A percentile compares a stretch with the other conserved stretches of the same genome.
Conservation (phyloP, 35 echinoderm and acorn worm genomes). For the Patiria miniata region DNA sequence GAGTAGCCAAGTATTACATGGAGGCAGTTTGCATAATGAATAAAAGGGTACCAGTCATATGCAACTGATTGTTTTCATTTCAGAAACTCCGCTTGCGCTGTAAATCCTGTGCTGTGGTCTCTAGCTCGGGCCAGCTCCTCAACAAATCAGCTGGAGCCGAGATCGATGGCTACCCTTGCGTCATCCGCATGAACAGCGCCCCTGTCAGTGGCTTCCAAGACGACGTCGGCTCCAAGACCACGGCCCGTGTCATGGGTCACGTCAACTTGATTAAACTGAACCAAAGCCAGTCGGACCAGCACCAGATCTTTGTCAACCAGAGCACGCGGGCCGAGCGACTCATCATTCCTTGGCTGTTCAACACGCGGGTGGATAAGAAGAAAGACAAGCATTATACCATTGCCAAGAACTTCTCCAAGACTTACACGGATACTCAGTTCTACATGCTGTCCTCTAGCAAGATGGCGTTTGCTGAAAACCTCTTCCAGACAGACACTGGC, state of each 20-base stretch:
- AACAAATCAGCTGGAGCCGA: slow-evolving; percentile 76
- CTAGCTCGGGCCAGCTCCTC: slow-evolving; percentile 87
- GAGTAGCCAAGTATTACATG: too few species aligned
- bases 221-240: slow-evolving; percentile 84
- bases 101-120: slow-evolving; percentile 83
- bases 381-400: slow-evolving; percentile 90
- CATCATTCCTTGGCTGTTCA: slow-evolving; percentile 93
- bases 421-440: slow-evolving; percentile 75
- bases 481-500: slow-evolving; percentile 83
- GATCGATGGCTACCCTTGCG: slow-evolving; percentile 83
- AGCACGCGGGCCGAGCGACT: slow-evolving; percentile 67
- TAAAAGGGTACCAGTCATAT: too few species aligned
- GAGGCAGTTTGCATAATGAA: too few species aligned
- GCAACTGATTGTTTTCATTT: background rate
- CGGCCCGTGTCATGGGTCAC: slow-evolving; percentile 89
- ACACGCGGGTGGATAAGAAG: slow-evolving; percentile 74
- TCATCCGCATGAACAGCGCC: slow-evolving; percentile 97
- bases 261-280: slow-evolving; percentile 92
- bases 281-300: slow-evolving; percentile 68
- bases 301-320: slow-evolving; percentile 80
- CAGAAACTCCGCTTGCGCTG: slow-evolving; percentile 90
- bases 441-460: slow-evolving; percentile 82
- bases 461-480: slow-evolving; percentile 79
- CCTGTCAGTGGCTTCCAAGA: slow-evolving; percentile 80
- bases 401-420: slow-evolving; percentile 95